Conservation (phyloP, 2,113 vertebrate species). For the Proteles cristata region DNA sequence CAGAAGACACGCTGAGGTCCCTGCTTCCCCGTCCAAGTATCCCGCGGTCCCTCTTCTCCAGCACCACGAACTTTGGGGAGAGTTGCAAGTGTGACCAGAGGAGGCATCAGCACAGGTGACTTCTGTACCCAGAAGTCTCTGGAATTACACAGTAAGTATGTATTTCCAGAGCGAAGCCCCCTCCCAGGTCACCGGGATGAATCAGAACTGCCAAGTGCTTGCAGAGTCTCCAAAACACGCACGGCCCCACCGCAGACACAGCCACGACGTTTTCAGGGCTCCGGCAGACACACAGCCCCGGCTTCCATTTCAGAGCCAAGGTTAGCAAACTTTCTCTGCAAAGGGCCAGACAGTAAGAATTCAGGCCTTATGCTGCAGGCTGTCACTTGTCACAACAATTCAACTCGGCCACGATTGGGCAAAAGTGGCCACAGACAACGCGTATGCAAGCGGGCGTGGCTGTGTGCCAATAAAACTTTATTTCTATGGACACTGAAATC, state of each 20-base stretch:
- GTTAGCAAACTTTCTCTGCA: not conserved
- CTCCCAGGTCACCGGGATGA: not conserved
- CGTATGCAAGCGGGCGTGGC: not conserved
- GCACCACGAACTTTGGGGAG: not conserved
- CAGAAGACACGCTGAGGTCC: not conserved
- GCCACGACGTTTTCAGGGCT: not conserved
- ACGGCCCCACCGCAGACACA: not conserved
- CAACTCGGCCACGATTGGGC: not conserved
- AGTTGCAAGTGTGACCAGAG: too few species aligned
- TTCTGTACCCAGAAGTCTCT: not conserved
- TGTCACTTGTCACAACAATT: not conserved
- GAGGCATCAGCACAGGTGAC: not conserved
- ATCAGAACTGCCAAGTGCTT: not conserved
- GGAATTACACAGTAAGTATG: not conserved
- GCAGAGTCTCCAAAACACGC: not conserved
- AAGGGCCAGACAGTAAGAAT: not conserved
- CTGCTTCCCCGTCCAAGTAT: not conserved
- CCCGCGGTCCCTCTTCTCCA: not conserved
- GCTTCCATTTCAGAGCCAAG: too few species aligned
- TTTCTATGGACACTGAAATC: not conserved
- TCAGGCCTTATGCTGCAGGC: not conserved
- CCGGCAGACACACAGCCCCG: not conserved
- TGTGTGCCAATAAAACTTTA: constrained; percentile 3
- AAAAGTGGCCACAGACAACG: not conserved
- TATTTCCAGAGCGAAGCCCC: not conserved